Conservation (phyloP, 2,888 invertebrate species). For the Aquatica leii region DNA sequence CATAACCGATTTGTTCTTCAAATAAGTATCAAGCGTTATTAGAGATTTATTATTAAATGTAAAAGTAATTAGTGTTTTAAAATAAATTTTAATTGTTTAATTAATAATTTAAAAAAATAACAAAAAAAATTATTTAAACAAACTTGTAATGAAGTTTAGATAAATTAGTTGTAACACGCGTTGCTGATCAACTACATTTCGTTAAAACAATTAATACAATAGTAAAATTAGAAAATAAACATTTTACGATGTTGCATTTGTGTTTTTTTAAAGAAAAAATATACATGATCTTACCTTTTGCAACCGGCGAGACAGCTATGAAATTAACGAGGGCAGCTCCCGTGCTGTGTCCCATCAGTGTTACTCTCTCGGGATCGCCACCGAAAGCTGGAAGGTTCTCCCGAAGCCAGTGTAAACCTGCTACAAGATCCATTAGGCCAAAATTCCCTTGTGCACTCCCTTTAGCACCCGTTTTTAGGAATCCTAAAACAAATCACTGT, state of each 20-base stretch:
- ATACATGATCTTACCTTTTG: slow-evolving; percentile 74
- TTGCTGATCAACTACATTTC: no score
- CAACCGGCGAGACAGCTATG: slow-evolving; percentile 93
- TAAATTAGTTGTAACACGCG: no score
- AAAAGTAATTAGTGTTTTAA: no score
- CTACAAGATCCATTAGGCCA: slow-evolving; percentile 91
- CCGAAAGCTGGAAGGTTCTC: slow-evolving; percentile 95
- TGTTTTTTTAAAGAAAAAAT: neutral
- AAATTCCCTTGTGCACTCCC: slow-evolving; percentile 91
- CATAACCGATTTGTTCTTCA: no score
- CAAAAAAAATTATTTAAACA: no score
- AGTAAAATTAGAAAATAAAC: neutral
- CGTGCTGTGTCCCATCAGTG: slow-evolving; percentile 94
- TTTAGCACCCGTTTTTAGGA: slow-evolving; percentile 89
- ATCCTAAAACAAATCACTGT: slow-evolving; percentile 68
- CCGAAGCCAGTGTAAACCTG: slow-evolving; percentile 95
- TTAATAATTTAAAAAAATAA: no score
- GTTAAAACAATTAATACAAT: neutral
- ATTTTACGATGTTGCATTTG: neutral
- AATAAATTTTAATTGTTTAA: no score
- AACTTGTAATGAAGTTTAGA: no score
- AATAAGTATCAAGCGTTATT: no score
- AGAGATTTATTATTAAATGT: no score
- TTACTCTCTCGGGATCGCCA: slow-evolving; percentile 92
- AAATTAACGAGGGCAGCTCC: slow-evolving; percentile 97